phyloP scores from a whole-genome alignment of 2,113 vertebrate genomes.

The Ondatra zibethicus region DNA sequence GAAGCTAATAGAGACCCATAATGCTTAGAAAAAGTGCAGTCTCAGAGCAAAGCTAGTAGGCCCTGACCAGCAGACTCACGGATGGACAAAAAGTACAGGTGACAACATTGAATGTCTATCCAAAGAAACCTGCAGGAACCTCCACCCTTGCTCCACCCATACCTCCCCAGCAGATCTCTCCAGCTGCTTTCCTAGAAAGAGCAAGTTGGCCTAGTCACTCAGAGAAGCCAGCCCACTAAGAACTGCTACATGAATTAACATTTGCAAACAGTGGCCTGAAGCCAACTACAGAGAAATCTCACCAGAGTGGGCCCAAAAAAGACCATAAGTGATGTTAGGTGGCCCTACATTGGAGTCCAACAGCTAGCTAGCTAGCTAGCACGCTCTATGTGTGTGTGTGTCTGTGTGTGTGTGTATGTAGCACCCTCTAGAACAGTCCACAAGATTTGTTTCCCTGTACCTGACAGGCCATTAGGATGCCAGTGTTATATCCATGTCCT shows the following conservation, averaged over 20 bases:
- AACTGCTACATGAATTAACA: not conserved
- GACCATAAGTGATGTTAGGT: too few species aligned
- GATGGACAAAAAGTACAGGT: not conserved
- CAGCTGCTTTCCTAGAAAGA: not conserved
- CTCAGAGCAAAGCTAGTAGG: not conserved
- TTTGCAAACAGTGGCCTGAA: not conserved
- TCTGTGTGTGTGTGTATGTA: too few species aligned
- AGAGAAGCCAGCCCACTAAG: not conserved
- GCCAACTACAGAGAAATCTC: rapidly evolving
- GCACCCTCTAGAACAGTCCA: not conserved
- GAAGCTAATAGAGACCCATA: not conserved
- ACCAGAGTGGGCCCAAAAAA: too few species aligned
- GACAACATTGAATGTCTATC: not conserved
- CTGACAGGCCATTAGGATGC: too few species aligned
- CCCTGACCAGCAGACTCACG: not conserved
- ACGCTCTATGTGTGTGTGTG: too few species aligned
- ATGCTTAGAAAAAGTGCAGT: rapidly evolving
- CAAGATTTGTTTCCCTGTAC: not conserved
- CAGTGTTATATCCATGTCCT: not conserved
- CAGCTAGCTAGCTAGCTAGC: too few species aligned
- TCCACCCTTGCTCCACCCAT: not conserved
- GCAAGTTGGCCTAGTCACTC: not conserved
- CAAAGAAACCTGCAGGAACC: rapidly evolving
- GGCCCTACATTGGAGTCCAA: not conserved
- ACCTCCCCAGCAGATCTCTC: not conserved